phyloP scores from a whole-genome alignment of 2,888 invertebrate species.

The Alviniconcha strummeri region DNA sequence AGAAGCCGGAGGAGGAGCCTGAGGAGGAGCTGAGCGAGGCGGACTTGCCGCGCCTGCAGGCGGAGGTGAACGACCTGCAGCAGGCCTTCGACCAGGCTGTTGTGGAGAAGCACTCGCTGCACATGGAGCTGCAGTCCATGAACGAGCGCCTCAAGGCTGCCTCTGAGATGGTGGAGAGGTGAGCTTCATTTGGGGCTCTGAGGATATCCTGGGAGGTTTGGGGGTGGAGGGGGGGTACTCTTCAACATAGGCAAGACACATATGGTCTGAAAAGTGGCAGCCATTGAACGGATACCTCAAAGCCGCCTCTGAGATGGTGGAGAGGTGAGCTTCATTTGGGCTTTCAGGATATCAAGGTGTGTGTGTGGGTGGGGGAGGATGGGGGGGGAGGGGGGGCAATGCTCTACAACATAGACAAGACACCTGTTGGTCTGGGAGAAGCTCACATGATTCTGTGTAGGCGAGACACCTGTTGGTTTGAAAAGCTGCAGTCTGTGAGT shows the following conservation, averaged over 20 bases:
- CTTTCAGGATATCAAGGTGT: too few species aligned
- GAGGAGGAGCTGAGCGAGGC: constrained; percentile 67
- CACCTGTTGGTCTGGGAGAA: too few species aligned
- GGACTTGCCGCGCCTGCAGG: constrained; percentile 67
- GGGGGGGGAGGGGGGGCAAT: too few species aligned
- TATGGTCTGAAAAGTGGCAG: not conserved
- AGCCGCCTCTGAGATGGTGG: constrained; percentile 68
- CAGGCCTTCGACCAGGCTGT: constrained; percentile 69
- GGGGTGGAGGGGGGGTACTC: too few species aligned
- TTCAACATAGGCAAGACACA: too few species aligned
- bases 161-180: constrained; percentile 69
- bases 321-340: constrained; percentile 53
- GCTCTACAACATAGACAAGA: too few species aligned
- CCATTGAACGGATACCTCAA: constrained; percentile 72
- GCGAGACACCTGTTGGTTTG: too few species aligned
- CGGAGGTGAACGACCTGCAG: constrained; percentile 68
- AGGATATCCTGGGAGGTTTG: too few species aligned
- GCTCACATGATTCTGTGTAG: too few species aligned
- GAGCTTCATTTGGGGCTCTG: not conserved
- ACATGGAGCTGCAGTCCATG: constrained; percentile 71
- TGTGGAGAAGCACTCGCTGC: constrained; percentile 71
- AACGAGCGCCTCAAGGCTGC: constrained; percentile 71
- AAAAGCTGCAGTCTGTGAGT: too few species aligned
- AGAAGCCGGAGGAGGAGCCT: constrained; percentile 47
- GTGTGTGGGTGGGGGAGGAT: too few species aligned